phyloP scores from a whole-genome alignment of 2,113 vertebrate genomes.

The Scomber scombrus region DNA sequence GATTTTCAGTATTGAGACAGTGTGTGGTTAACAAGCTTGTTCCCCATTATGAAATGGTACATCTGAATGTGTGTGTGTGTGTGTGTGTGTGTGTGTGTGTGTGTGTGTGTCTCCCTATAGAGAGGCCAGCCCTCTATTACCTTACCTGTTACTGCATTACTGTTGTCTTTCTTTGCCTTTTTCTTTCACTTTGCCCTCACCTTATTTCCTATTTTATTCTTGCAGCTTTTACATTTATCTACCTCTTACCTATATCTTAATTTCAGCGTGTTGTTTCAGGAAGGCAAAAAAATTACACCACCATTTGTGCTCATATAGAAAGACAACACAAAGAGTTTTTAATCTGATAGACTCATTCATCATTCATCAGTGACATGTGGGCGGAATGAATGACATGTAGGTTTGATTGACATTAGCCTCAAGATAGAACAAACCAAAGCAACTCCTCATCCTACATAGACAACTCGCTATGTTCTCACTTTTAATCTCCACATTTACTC shows the following conservation, averaged over 20 bases:
- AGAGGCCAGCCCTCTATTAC: slow-evolving; percentile 2
- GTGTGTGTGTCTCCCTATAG: slow-evolving; percentile 4
- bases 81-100: background rate
- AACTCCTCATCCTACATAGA: slow-evolving; percentile 37
- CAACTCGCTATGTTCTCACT: slow-evolving; percentile 11
- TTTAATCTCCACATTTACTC: slow-evolving; percentile 35
- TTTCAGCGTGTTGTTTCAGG: background rate
- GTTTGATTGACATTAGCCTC: slow-evolving; percentile 70
- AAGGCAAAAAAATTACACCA: background rate
- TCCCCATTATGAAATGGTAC: slow-evolving; percentile 40
- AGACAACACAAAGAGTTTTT: background rate
- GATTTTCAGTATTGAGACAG: slow-evolving; percentile 23
- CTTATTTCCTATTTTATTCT: background rate
- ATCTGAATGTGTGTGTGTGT: slow-evolving; percentile 22
- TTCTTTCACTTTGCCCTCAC: background rate
- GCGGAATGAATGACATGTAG: slow-evolving; percentile 41
- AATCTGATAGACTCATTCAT: too few species aligned
- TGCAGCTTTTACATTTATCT: background rate
- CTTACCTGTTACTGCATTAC: background rate
- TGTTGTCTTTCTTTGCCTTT: background rate
- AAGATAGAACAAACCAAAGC: slow-evolving; percentile 45
- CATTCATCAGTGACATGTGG: slow-evolving; percentile 20
- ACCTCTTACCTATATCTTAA: background rate
- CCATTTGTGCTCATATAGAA: background rate
- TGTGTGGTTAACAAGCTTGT: slow-evolving; percentile 50